Evolutionary conservation across 1,140 invertebrate species (phyloP), one percentile per base, ranked within the genome.

Genomic region (Melipona quadrifasciata): DNA sequence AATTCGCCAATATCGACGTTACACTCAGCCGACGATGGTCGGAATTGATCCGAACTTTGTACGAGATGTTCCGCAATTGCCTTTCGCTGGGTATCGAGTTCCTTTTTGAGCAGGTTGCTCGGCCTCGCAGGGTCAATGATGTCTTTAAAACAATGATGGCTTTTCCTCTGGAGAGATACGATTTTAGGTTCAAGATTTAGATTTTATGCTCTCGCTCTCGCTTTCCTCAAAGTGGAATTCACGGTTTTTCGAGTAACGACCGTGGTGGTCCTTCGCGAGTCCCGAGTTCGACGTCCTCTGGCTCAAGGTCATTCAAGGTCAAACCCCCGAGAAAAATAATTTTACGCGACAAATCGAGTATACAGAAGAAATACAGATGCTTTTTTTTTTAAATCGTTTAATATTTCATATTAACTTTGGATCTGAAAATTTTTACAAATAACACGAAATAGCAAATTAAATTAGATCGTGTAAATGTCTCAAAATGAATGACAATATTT

Each of bases 231-330:
- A 70, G 77, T 6, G 67, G n/a, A 51, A 31, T 67, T 72, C 39
- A 72, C 51, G 17, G 14, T 27, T 82, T 82, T 78, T 61, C 74
- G 31, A 78, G n/a, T 39, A 61, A 77, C n/a, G 74, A 47, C 24
- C 81, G 53, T 8, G 31, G 4, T 31, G 39, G 17, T n/a, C 55
- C 73, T 47, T 68, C 74, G 14, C 65, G 21, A 47, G 8, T 24
- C 31, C 16, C 67, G 12, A 2, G 82, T 57, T 83, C 82, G 57
- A 71, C 12, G 39, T 31, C 39, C 75, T 14, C n/a, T 14, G 14
- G 55, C 31, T 79, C 82, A 71, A 83, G 75, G 55, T 61, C 55
- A 71, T 17, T 6, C 58, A 82, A 76, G 80, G 80, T 64, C 61
- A 82, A 65, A 57, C 47, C 2, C 16, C 72, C 0, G 5, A 64